Evolutionary conservation across 2,888 invertebrate species (phyloP), one percentile per base, ranked within the genome.

Genomic region (Polia nebulosa): DNA sequence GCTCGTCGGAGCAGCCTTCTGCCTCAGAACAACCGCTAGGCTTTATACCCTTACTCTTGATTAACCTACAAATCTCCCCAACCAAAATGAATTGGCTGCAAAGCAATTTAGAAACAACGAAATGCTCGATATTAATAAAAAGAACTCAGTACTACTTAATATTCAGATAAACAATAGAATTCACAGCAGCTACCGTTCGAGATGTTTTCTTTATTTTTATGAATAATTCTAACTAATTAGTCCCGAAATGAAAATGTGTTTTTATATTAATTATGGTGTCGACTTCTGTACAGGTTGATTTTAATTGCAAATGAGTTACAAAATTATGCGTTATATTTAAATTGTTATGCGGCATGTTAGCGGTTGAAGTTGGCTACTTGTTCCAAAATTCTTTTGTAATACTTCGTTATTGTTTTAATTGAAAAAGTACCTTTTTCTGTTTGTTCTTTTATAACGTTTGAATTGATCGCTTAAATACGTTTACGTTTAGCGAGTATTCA

Each of bases 261-360:
- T 68, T 77, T 36, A 57, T 71, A 63, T 61, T 72, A 76, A 80
- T 73, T 72, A 76, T 76, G 69, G 69, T 81, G 80, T 67, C 65
- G 76, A 80, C 76, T 82, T 73, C 39, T 68, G 61, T 65, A 72
- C 70, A 70, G 72, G 67, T 78, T 75, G 47, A 88, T 90, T 89
- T 83, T 76, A 87, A 88, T 90, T 90, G 88, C 89, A 84, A 90
- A 90, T 90, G 85, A 87, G 83, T 76, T 75, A 73, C 76, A 69
- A 85, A 86, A 88, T 88, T 88, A 87, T 87, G 75, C 86, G 75
- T 75, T 75, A 82, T 83, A 86, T 86, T 84, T 78, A 82, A 86
- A 88, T 85, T 85, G 71, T 82, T 84, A 78, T 70, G 74, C 59
- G 70, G 68, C 62, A 70, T 79, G 67, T 69, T 75, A 69, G 68